Evolutionary conservation across 2,113 vertebrate genomes (phyloP), one percentile per base, ranked within the genome.

Genomic region (Gorsachius goisagi): DNA sequence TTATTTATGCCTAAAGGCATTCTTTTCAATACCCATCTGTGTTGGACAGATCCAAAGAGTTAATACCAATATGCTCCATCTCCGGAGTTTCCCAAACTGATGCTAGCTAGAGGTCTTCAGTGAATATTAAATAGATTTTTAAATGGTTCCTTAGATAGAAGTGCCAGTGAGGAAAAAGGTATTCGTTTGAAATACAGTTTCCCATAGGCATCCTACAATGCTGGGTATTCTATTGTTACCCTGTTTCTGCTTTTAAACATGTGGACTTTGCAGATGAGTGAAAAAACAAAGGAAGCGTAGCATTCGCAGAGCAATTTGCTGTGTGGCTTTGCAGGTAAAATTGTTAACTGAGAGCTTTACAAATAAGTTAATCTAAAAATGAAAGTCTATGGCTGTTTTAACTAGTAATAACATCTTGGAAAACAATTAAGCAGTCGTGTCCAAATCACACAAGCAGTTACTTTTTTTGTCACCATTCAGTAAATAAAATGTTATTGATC

Each of bases 401-500:
- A 60, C 21, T 84, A 84, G 81, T 56, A 86, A 23, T 11, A 66
- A 53, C 26, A 77, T 27, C 30, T 47, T 47, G 58, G 26, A 90
- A 89, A 90, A 77, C 21, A 60, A 73, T 23, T 64, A 93, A 78
- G 44, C 7, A 41, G 13, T 39, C 68, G 49, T 23, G 37, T 74
- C 49, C 64, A 83, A 94, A 87, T 88, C 64, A 74, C 27, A 44
- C 1, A 84, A 88, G 39, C 41, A 85, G 73, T 93, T 94, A 87
- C 9, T 28, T 91, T 73, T 68, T 86, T 6, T 55, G 75, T 90
- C 90, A 44, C 64, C 32, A 73, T 78, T 52, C 23, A 87, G 60
- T 76, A 90, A 93, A 95, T 89, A 91, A 94, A 83, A 88, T 75
- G 12, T 22, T 58, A 84, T 20, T 91, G 59, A 92, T 95, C 50